Evolutionary conservation across 2,888 invertebrate species (phyloP).

Genomic region (Perizoma flavofasciatum): DNA sequence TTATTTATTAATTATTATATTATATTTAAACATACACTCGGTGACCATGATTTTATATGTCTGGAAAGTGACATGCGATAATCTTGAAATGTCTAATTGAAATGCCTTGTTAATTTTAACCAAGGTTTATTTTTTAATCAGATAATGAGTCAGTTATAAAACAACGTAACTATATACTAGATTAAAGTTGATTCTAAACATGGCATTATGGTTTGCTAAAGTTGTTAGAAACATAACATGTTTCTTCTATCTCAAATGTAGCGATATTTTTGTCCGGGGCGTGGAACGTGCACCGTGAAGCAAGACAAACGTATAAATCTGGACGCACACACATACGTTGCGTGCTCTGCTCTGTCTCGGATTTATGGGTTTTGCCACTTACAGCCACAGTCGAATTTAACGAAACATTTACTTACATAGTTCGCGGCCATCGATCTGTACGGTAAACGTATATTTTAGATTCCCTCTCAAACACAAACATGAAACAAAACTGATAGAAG

Average conservation of each 20-base stretch:
- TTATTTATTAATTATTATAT: too few relatives aligned
- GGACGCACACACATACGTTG: constrained; percentile 62
- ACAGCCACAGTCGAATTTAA: constrained; percentile 59
- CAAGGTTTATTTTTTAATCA: too few relatives aligned
- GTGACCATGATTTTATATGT: too few relatives aligned
- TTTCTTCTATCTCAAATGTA: constrained; percentile 37
- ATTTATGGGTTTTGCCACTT: constrained; percentile 62
- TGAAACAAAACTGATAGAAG: constrained; percentile 34
- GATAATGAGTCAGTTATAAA: too few relatives aligned
- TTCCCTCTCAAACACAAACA: constrained; percentile 18
- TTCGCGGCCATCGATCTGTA: constrained; percentile 17
- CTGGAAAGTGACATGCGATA: too few relatives aligned
- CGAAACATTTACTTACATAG: constrained; percentile 38
- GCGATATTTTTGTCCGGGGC: constrained; percentile 56
- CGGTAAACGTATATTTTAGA: constrained; percentile 25
- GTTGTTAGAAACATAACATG: constrained; percentile 25
- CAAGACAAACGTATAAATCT: constrained; percentile 70
- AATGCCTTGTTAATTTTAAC: too few relatives aligned
- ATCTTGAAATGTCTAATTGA: too few relatives aligned
- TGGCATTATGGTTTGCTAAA: constrained; percentile 17
- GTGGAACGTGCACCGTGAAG: constrained; percentile 53
- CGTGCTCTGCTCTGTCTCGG: constrained; percentile 59
- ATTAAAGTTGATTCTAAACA: neutral
- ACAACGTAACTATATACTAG: too few relatives aligned
- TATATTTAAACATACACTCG: too few relatives aligned